Percentiles rank a stretch among this genome's conserved stretches.
Evolutionary conservation across 2,797 vertebrate genomes (phyloP).

Genomic region (Artibeus jamaicensis): DNA sequence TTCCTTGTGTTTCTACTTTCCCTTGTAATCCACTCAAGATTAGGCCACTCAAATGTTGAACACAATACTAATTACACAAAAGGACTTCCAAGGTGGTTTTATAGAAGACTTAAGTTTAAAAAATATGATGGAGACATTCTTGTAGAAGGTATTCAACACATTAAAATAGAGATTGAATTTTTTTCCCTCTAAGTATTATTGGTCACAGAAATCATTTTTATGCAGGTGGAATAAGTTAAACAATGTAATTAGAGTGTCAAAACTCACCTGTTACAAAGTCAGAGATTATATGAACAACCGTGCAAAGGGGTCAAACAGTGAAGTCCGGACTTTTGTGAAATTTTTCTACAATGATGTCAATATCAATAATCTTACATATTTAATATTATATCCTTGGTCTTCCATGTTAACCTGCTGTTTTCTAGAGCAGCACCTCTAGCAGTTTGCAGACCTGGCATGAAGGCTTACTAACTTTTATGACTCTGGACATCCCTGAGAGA

Average conservation of each 20-base stretch:
- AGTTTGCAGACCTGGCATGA: background rate
- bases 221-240: background rate
- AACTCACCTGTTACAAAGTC: background rate
- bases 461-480: background rate
- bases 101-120: background rate
- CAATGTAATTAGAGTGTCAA: background rate
- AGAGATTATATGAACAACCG: background rate
- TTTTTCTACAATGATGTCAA: background rate
- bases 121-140: background rate
- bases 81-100: conserved; percentile 18
- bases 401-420: background rate
- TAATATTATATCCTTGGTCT: background rate
- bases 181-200: background rate
- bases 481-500: background rate
- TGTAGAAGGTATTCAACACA: background rate
- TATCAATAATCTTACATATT: background rate
- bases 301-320: background rate
- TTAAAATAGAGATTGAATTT: conserved; percentile 1
- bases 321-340: background rate
- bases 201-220: background rate
- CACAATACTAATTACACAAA: conserved; percentile 45
- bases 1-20: conserved; percentile 26
- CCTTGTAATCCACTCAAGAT: background rate
- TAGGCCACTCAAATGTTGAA: background rate
- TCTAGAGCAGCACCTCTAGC: background rate